These are phyloP conservation scores for Microplitis mediator DNA, from an alignment of 1,140 invertebrate genomes.

Conservation along the genomic window DNA sequence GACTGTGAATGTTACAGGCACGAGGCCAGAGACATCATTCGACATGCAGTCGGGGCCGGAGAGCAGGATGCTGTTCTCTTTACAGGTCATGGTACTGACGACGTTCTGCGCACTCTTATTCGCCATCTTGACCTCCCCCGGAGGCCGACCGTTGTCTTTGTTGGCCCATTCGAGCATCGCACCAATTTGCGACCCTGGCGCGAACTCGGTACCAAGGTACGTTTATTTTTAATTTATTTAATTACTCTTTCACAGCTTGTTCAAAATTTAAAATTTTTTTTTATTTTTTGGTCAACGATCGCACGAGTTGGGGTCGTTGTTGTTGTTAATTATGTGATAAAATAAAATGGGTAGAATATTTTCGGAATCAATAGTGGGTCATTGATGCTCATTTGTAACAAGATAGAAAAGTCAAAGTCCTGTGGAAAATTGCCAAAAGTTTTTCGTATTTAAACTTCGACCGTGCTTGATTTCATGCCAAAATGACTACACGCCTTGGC, in stretches of 20 bases:
- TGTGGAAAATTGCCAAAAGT: conserved; percentile 26
- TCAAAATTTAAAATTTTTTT: neutral
- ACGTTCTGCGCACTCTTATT: conserved; percentile 73
- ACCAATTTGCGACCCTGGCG: conserved; percentile 85
- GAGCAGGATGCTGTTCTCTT: conserved; percentile 86
- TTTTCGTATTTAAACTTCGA: conserved; percentile 30
- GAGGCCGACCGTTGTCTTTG: conserved; percentile 73
- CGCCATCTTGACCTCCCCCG: conserved; percentile 65
- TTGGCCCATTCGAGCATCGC: conserved; percentile 87
- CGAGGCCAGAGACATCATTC: conserved; percentile 82
- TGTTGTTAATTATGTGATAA: neutral
- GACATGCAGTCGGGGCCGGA: conserved; percentile 79
- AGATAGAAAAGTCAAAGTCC: conserved; percentile 28
- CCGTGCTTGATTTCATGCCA: conserved; percentile 33
- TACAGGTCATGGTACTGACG: conserved; percentile 76
- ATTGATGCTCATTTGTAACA: conserved; percentile 15
- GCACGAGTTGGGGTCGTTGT: too few species aligned
- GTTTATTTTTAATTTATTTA: conserved; percentile 28
- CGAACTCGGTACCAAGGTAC: conserved; percentile 78
- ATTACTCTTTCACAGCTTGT: neutral
- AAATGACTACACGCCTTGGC: conserved; percentile 6
- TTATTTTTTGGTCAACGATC: neutral
- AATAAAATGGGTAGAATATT: neutral
- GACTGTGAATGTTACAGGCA: conserved; percentile 64
- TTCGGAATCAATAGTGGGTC: conserved; percentile 15